Evolutionary conservation across 2,797 vertebrate species (phyloP).

Genomic region (Heterohyrax brucei): DNA sequence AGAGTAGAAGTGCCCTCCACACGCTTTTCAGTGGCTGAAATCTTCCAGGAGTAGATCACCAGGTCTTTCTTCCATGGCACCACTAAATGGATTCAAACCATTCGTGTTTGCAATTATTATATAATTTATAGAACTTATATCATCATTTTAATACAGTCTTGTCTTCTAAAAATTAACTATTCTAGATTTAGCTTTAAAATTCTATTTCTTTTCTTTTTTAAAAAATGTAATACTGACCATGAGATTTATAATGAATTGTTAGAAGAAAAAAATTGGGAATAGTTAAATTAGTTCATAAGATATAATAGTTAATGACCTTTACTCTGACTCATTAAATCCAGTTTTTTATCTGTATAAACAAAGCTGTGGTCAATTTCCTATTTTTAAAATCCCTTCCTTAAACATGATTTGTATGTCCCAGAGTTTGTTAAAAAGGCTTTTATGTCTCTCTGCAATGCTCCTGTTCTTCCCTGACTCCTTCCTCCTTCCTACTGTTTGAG

Average conservation of each 20-base stretch:
- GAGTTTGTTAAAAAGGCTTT: background rate
- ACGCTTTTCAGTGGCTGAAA: background rate
- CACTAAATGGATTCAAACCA: background rate
- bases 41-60: background rate
- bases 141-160: background rate
- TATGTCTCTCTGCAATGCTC: background rate
- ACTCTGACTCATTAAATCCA: constrained; percentile 34
- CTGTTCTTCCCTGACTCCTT: background rate
- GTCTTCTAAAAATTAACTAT: constrained; percentile 24
- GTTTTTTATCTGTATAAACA: background rate
- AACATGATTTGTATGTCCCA: background rate
- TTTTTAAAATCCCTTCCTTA: background rate
- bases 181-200: background rate
- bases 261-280: background rate
- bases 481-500: background rate
- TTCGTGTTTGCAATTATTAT: background rate
- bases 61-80: background rate
- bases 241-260: background rate
- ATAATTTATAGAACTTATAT: background rate
- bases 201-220: background rate
- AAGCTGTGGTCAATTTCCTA: background rate
- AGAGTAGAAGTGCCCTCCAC: background rate
- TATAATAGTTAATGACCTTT: background rate
- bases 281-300: background rate
- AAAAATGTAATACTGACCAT: background rate